Percentiles rank a stretch among this genome's conserved stretches.
Conservation (phyloP, 2,888 invertebrate genomes). For the Noctua comes region DNA sequence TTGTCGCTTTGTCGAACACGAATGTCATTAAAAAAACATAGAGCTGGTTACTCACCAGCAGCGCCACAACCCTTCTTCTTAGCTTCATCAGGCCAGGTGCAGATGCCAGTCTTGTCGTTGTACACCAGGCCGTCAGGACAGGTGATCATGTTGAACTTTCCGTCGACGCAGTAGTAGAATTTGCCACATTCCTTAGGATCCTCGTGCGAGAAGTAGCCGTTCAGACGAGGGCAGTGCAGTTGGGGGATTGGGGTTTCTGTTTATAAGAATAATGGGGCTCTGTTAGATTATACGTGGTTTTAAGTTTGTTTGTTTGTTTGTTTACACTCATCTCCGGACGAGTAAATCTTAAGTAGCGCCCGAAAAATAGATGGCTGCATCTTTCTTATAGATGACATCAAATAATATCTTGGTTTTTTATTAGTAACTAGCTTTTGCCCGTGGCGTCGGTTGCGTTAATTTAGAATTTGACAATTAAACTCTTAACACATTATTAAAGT, state of each 20-base stretch:
- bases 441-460: no score
- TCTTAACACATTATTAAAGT: no score
- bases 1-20: neutral
- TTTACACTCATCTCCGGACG: no score
- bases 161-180: slow-evolving; percentile 97
- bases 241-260: slow-evolving; percentile 93
- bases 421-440: no score
- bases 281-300: neutral
- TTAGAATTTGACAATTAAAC: no score
- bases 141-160: slow-evolving; percentile 96
- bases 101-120: slow-evolving; percentile 96
- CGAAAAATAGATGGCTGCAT: neutral
- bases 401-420: neutral
- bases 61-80: slow-evolving; percentile 96
- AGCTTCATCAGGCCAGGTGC: slow-evolving; percentile 98
- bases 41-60: slow-evolving; percentile 87
- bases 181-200: slow-evolving; percentile 94
- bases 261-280: slow-evolving; percentile 13
- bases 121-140: slow-evolving; percentile 97
- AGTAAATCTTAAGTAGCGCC: neutral
- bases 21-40: neutral
- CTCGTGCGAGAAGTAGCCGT: slow-evolving; percentile 97
- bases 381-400: neutral
- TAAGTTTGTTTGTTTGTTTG: neutral
- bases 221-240: slow-evolving; percentile 94